Percentiles rank a stretch among this genome's conserved stretches.
These are phyloP conservation scores for Gastrophysa polygoni DNA, from an alignment of 2,888 invertebrate genomes.

Conservation along the genomic window DNA sequence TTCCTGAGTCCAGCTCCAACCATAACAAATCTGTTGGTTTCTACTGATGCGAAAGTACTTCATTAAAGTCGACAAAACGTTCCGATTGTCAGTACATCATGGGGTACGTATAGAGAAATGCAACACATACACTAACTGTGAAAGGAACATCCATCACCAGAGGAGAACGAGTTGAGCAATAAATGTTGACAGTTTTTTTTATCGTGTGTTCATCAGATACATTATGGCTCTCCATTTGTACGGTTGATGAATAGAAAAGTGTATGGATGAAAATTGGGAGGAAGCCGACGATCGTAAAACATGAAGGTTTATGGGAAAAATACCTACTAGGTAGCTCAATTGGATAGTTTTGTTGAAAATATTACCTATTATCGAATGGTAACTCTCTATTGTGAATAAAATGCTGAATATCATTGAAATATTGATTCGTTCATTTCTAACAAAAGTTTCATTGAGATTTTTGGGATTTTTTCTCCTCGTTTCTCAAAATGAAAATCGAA, in stretches of 20 bases:
- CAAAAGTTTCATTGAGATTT: too few relatives aligned
- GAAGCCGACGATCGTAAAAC: background rate
- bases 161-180: slow-evolving; percentile 8
- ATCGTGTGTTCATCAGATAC: slow-evolving; percentile 21
- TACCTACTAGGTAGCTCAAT: too few relatives aligned
- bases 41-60: slow-evolving; percentile 25
- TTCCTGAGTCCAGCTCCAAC: background rate
- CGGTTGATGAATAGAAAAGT: slow-evolving; percentile 8
- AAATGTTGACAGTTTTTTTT: slow-evolving; percentile 30
- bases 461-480: too few relatives aligned
- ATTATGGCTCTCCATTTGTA: slow-evolving; percentile 16
- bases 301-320: too few relatives aligned
- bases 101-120: background rate
- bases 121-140: background rate
- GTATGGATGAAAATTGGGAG: slow-evolving; percentile 5
- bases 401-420: too few relatives aligned
- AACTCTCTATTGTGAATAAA: too few relatives aligned
- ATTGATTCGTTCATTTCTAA: too few relatives aligned
- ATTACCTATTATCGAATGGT: too few relatives aligned
- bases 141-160: background rate
- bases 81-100: background rate
- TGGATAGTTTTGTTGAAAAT: too few relatives aligned
- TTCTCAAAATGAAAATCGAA: too few relatives aligned
- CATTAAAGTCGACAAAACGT: slow-evolving; percentile 30
- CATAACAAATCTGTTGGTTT: slow-evolving; percentile 23